These are phyloP conservation scores for Gallinago paraguaiae DNA, from an alignment of 2,113 vertebrate genomes.

Conservation along the genomic window DNA sequence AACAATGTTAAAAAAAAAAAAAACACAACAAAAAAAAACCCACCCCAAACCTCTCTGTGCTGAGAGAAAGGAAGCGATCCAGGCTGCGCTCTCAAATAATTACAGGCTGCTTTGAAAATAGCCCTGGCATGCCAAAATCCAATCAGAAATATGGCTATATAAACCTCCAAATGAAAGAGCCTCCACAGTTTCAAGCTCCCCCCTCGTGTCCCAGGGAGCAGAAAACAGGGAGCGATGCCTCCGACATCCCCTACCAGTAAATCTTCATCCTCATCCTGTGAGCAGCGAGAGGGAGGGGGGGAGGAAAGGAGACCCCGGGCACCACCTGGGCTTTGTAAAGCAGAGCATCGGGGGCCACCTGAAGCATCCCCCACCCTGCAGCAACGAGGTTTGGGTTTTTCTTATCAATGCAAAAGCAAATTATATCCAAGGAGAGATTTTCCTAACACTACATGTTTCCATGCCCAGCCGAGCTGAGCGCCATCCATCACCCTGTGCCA, in stretches of 20 bases:
- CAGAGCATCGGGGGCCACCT: rapidly evolving
- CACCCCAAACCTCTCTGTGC: background rate
- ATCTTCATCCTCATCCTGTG: rapidly evolving
- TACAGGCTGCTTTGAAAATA: constrained; percentile 12
- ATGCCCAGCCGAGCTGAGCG: background rate
- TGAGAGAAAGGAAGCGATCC: background rate
- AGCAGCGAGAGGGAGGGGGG: background rate
- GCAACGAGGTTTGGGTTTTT: background rate
- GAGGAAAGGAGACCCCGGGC: background rate
- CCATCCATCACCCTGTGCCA: background rate
- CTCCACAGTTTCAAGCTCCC: rapidly evolving
- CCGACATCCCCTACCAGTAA: background rate
- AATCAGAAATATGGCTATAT: background rate
- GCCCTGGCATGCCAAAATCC: background rate
- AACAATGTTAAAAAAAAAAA: background rate
- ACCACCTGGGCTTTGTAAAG: rapidly evolving
- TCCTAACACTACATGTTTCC: background rate
- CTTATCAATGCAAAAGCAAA: background rate
- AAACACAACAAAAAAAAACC: background rate
- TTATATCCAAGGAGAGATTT: background rate
- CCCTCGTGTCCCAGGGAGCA: background rate
- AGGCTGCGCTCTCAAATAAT: background rate
- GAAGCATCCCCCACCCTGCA: background rate
- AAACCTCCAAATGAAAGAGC: background rate
- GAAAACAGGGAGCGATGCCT: background rate